Percentiles rank a stretch among this genome's conserved stretches.
phyloP scores from a whole-genome alignment of 2,888 invertebrate species.

The Leptarthrus brevirostris region DNA sequence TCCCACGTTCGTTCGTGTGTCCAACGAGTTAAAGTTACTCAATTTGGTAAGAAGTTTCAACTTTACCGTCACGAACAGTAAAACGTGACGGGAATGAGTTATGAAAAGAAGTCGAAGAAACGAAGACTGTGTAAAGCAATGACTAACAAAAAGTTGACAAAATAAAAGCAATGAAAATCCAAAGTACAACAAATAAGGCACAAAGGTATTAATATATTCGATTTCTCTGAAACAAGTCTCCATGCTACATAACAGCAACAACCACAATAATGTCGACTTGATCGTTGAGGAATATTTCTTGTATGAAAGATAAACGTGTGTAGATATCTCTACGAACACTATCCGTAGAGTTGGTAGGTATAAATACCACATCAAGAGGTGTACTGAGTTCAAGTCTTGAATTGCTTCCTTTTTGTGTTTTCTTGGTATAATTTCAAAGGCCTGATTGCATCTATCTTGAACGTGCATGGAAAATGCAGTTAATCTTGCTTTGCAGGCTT shows the following conservation, averaged over 20 bases:
- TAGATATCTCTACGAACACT: no score
- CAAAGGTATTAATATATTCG: not conserved
- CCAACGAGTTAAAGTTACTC: constrained; percentile 15
- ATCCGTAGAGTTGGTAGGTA: no score
- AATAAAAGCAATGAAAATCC: not conserved
- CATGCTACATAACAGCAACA: no score
- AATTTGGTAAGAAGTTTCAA: constrained; percentile 35
- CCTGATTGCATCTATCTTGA: constrained; percentile 21
- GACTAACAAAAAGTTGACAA: not conserved
- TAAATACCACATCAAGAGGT: no score
- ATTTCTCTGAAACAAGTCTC: not conserved
- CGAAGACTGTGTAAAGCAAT: constrained; percentile 1
- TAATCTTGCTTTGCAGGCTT: constrained; percentile 6
- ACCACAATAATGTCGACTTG: not conserved
- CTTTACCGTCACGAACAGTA: constrained; percentile 21
- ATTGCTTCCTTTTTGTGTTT: not conserved
- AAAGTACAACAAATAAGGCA: not conserved
- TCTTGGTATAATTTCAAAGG: constrained; percentile 18
- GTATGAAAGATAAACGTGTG: no score
- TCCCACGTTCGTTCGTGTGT: not conserved
- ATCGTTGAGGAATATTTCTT: constrained; percentile 16
- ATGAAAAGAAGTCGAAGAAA: constrained; percentile 14
- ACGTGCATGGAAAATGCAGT: constrained; percentile 19
- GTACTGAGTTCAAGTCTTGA: not conserved
- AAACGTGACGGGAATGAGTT: constrained; percentile 33